These are phyloP conservation scores for Sturmia bella DNA, from an alignment of 2,888 invertebrate species.

Conservation along the genomic window DNA sequence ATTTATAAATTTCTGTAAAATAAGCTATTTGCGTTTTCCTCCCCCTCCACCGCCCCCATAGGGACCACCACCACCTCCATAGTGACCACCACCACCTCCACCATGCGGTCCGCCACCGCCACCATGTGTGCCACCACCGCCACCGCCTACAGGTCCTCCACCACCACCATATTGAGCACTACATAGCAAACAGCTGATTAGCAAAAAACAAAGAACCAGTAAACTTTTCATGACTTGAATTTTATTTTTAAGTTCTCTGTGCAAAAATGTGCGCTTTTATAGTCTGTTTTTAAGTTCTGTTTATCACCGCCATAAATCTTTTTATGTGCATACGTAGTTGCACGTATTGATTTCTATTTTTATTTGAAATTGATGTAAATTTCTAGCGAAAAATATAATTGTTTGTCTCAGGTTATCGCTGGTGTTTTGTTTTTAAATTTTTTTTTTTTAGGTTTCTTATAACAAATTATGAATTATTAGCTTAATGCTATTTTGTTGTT, in stretches of 20 bases:
- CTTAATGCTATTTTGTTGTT: too few relatives aligned
- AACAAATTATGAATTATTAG: too few relatives aligned
- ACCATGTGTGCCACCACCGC: constrained; percentile 27
- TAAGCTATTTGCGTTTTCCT: neutral
- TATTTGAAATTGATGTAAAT: too few relatives aligned
- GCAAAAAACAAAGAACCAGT: constrained; percentile 38
- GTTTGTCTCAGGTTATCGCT: too few relatives aligned
- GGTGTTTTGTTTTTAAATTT: too few relatives aligned
- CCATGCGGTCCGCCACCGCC: constrained; percentile 51
- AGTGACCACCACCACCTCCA: constrained; percentile 47
- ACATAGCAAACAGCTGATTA: constrained; percentile 46
- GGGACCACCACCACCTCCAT: constrained; percentile 30
- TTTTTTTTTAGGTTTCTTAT: too few relatives aligned
- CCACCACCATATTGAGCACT: constrained; percentile 57
- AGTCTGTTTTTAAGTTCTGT: neutral
- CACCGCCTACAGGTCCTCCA: constrained; percentile 36
- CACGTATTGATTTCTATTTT: too few relatives aligned
- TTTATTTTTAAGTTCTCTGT: constrained; percentile 5
- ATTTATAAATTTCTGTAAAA: neutral
- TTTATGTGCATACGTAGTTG: too few relatives aligned
- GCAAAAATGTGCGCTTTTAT: constrained; percentile 44
- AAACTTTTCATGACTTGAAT: constrained; percentile 43
- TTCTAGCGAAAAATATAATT: too few relatives aligned
- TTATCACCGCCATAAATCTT: constrained; percentile 5
- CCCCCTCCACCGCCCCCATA: constrained; percentile 28